These are phyloP conservation scores for Proteles cristata DNA, from an alignment of 2,113 vertebrate genomes.

Conservation along the genomic window DNA sequence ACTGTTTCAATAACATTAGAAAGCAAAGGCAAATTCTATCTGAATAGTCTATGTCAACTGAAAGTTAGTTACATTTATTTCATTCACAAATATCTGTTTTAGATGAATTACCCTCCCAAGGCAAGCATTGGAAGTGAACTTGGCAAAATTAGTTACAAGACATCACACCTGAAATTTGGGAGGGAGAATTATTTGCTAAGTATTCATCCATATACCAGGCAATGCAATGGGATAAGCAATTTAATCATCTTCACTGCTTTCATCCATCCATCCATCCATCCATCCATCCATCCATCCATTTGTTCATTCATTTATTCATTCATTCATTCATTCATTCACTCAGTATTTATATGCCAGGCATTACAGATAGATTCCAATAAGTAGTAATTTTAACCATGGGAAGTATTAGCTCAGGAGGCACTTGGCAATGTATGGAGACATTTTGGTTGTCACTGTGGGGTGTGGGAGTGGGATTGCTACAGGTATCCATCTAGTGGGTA, in stretches of 20 bases:
- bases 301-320: neutral
- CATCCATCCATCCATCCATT: neutral
- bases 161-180: neutral
- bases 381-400: neutral
- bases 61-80: neutral
- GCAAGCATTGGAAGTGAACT: neutral
- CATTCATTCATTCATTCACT: neutral
- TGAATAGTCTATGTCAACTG: neutral
- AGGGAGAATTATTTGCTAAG: neutral
- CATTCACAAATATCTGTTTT: neutral
- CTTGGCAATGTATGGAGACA: neutral
- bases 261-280: neutral
- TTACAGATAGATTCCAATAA: neutral
- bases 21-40: neutral
- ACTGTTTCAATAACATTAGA: neutral
- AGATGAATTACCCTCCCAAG: neutral
- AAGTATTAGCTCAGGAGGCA: neutral
- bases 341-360: neutral
- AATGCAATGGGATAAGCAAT: neutral
- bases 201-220: neutral
- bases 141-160: neutral
- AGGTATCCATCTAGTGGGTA: neutral
- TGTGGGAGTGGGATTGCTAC: neutral
- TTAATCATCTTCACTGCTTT: neutral
- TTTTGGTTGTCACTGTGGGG: neutral